phyloP scores from a whole-genome alignment of 2,113 vertebrate species.

The Campylorhamphus procurvoides region DNA sequence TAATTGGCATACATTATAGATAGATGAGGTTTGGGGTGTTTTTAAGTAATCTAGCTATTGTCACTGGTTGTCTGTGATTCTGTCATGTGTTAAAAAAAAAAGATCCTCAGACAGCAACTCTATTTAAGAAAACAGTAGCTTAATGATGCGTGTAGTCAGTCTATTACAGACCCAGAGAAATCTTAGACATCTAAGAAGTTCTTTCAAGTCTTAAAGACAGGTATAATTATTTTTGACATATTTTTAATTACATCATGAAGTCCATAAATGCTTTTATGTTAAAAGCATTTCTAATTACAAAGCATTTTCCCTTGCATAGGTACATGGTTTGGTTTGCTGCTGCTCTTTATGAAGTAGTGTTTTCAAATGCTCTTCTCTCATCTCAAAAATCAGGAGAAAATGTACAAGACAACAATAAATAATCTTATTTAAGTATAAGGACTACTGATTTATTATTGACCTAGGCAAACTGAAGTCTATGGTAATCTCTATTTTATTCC shows the following conservation, averaged over 20 bases:
- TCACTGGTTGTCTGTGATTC: not conserved
- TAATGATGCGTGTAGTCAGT: not conserved
- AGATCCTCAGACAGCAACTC: not conserved
- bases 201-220: not conserved
- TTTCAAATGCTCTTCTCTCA: not conserved
- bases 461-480: not conserved
- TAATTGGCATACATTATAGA: not conserved
- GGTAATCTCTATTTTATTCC: not conserved
- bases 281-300: slow-evolving; percentile 41
- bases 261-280: not conserved
- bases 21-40: rapidly evolving
- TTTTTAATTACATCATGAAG: not conserved
- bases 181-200: not conserved
- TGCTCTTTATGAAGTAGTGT: not conserved
- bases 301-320: not conserved
- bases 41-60: not conserved
- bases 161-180: not conserved
- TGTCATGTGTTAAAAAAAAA: not conserved
- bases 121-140: not conserved
- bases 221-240: slow-evolving; percentile 38
- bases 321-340: not conserved
- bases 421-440: not conserved
- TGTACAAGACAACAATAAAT: not conserved
- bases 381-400: not conserved
- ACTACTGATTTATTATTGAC: not conserved